Evolutionary conservation across 92 coral and sea anemone genomes (phyloP), one percentile per base, ranked within the genome.

Genomic region (Zoanthus solanderi): DNA sequence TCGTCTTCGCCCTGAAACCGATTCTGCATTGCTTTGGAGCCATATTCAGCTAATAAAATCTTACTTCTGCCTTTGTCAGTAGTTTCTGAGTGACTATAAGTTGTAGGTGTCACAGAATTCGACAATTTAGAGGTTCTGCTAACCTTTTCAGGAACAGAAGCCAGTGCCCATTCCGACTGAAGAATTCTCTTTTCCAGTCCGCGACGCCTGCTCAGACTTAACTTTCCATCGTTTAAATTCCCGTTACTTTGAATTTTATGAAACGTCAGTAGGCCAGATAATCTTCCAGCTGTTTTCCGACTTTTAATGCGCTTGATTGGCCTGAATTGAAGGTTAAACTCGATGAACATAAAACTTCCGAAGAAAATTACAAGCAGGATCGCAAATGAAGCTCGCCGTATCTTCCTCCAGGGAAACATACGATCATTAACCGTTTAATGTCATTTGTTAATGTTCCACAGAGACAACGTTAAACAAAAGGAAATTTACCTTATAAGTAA

Each of bases 171-270:
- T 47, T 81, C 66, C 10, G 47, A 60, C 46, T 66, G 85, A 23
- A 81, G 85, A 81, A 48, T 66, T 68, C 75, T 81, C 34, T 53
- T 65, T 81, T 81, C 85, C 85, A 81, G 67, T 31, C 61, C 85
- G 30, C 46, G 23, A 45, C 52, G 75, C 11, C 60, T 66, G 14
- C 47, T 37, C 14, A 65, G 60, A 37, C 9, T 79, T 5, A 32
- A 31, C 6, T 48, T 47, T 12, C 29, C 74, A 63, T 66, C 45
- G 42, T 9, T 13, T 15, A 48, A 13, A 42, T 45, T 57, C 16
- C 61, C 85, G 47, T 81, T 81, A 5, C 28, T 75, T 14, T 65
- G 75, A 23, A 1, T 47, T 81, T 32, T 16, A 23, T 81, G 85
- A 10, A 65, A 10, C 14, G 46, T 44, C 56, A 79, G 57, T 52